These are phyloP conservation scores for Oncorhynchus keta DNA, from an alignment of 2,113 vertebrate genomes.

Conservation along the genomic window DNA sequence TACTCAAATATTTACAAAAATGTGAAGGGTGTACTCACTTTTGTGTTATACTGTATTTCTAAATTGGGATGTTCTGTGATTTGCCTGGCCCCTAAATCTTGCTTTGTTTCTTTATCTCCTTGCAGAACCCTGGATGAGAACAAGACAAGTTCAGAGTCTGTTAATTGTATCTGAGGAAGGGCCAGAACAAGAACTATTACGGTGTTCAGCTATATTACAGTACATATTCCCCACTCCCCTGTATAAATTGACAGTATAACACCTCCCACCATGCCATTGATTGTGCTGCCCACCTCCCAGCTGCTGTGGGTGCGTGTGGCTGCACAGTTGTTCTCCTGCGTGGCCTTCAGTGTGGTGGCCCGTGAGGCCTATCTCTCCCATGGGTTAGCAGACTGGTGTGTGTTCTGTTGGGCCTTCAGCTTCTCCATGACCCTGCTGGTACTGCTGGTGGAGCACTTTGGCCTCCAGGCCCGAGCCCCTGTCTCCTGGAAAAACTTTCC, in stretches of 20 bases:
- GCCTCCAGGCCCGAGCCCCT: slow-evolving; percentile 65
- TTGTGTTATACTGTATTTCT: no score
- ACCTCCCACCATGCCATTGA: slow-evolving; percentile 67
- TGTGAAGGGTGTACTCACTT: no score
- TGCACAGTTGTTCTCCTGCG: slow-evolving; percentile 77
- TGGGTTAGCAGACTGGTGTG: slow-evolving; percentile 62
- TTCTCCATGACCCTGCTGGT: slow-evolving; percentile 73
- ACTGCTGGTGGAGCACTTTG: slow-evolving; percentile 66
- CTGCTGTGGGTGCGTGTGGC: slow-evolving; percentile 75
- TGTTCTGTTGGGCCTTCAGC: slow-evolving; percentile 79
- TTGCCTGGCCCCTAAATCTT: background rate
- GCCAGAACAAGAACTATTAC: background rate
- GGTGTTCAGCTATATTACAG: background rate
- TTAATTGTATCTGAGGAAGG: background rate
- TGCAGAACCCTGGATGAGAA: slow-evolving; percentile 30
- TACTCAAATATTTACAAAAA: no score
- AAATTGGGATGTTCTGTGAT: background rate
- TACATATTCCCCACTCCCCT: background rate
- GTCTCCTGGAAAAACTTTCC: slow-evolving; percentile 79
- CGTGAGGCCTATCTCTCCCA: background rate
- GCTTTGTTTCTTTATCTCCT: background rate
- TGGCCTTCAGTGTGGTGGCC: slow-evolving; percentile 76
- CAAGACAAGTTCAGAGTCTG: background rate
- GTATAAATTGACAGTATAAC: slow-evolving; percentile 60
- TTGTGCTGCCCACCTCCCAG: slow-evolving; percentile 63